Evolutionary conservation across 2,888 invertebrate species (phyloP).

Genomic region (Acholoe squamosa): DNA sequence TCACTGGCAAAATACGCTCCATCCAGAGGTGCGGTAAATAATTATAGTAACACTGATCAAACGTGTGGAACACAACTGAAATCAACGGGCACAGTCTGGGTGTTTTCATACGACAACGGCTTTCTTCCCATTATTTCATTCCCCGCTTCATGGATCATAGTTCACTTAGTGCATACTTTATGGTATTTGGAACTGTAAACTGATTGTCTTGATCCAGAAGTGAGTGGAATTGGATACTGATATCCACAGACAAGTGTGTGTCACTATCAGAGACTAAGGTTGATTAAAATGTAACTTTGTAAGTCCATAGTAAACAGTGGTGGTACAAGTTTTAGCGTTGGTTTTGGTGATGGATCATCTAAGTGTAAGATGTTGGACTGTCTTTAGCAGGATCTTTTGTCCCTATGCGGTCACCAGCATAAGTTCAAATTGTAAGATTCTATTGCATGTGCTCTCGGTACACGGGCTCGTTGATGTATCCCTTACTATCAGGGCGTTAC

Average conservation of each 20-base stretch:
- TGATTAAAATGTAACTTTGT: too few species aligned
- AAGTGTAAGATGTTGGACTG: too few species aligned
- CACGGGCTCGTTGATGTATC: background rate
- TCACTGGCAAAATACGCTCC: too few species aligned
- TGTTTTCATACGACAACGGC: background rate
- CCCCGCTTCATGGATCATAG: too few species aligned
- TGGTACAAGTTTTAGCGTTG: too few species aligned
- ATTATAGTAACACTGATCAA: background rate
- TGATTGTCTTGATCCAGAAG: slow-evolving; percentile 17
- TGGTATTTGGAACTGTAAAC: background rate
- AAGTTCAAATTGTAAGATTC: background rate
- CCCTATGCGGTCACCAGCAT: background rate
- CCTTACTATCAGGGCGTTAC: background rate
- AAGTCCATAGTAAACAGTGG: too few species aligned
- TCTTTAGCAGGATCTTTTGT: background rate
- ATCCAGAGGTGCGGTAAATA: too few species aligned
- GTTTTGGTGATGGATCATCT: too few species aligned
- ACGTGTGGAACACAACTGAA: background rate
- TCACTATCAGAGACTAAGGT: too few species aligned
- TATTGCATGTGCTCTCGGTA: background rate
- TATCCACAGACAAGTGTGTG: too few species aligned
- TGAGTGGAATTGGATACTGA: background rate
- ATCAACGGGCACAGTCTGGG: background rate
- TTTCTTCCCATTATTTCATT: background rate
- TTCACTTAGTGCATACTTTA: too few species aligned